phyloP scores from a whole-genome alignment of 2,888 invertebrate genomes.

The Tetrapedia diversipes region DNA sequence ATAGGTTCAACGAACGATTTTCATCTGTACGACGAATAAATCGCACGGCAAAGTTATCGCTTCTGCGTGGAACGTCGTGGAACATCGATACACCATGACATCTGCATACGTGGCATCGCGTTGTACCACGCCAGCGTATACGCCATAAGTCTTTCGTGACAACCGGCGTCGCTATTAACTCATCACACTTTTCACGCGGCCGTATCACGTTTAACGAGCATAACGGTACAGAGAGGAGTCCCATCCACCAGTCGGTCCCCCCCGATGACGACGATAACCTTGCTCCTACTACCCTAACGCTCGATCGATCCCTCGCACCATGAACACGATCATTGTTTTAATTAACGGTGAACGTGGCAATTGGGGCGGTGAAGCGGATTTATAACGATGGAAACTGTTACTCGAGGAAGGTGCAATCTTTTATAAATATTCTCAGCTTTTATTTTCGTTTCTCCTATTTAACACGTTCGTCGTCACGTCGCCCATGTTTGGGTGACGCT shows the following conservation, averaged over 20 bases:
- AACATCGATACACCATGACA: conserved; percentile 30
- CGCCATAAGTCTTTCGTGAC: conserved; percentile 21
- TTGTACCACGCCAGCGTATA: conserved; percentile 10
- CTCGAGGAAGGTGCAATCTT: too few relatives aligned
- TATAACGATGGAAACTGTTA: too few relatives aligned
- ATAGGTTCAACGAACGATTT: conserved; percentile 6
- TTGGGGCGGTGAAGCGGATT: too few relatives aligned
- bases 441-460: too few relatives aligned
- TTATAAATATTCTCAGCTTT: too few relatives aligned
- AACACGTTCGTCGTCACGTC: too few relatives aligned
- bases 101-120: conserved; percentile 24
- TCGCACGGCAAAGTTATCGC: conserved; percentile 25
- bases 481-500: too few relatives aligned
- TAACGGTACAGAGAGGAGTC: conserved; percentile 36
- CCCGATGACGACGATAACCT: conserved; percentile 15
- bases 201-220: conserved; percentile 48
- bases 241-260: conserved; percentile 6
- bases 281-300: conserved; percentile 1
- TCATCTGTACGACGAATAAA: conserved; percentile 16
- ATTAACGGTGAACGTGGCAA: too few relatives aligned
- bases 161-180: conserved; percentile 33
- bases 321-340: conserved; percentile 37
- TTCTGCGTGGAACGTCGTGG: conserved; percentile 8
- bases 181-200: conserved; percentile 36
- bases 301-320: not conserved